Conservation (phyloP, 2,888 invertebrate genomes). For the Rhopalosiphum nymphaeae region DNA sequence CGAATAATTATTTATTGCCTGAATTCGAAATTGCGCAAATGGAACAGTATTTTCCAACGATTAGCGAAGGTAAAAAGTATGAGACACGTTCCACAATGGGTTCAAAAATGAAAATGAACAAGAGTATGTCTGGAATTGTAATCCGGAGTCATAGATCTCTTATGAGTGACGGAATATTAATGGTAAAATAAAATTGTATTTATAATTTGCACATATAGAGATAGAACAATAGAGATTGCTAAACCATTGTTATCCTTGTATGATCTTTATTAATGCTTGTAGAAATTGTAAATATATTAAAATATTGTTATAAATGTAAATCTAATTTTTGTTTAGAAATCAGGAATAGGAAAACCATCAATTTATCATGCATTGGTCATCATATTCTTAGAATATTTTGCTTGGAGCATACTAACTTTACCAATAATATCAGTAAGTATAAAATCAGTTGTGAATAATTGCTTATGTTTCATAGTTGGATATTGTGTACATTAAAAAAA, state of each 20-base stretch:
- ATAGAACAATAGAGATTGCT: not conserved
- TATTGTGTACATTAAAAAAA: not conserved
- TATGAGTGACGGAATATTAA: conserved; percentile 89
- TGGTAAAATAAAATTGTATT: conserved; percentile 73
- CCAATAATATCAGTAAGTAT: conserved; percentile 88
- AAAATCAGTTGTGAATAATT: not conserved
- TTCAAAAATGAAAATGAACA: conserved; percentile 69
- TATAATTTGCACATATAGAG: not conserved
- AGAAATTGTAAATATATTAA: not conserved
- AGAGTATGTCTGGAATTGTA: conserved; percentile 88
- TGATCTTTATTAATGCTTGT: not conserved
- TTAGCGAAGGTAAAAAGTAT: conserved; percentile 44
- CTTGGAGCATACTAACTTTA: conserved; percentile 98
- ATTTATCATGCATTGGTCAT: conserved; percentile 99
- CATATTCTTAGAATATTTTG: conserved; percentile 99
- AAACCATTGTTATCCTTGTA: not conserved
- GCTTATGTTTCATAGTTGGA: not conserved
- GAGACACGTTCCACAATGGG: conserved; percentile 20
- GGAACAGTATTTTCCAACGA: conserved; percentile 47
- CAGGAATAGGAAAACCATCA: conserved; percentile 93
- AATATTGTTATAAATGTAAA: not conserved
- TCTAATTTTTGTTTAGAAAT: conserved; percentile 75
- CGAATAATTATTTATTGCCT: not conserved
- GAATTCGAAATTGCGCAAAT: conserved; percentile 11
- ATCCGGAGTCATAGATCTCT: conserved; percentile 88